Evolutionary conservation across 30 jellyfish, hydroid and myxozoan species (phyloP).

Genomic region (Cassiopea andromeda): DNA sequence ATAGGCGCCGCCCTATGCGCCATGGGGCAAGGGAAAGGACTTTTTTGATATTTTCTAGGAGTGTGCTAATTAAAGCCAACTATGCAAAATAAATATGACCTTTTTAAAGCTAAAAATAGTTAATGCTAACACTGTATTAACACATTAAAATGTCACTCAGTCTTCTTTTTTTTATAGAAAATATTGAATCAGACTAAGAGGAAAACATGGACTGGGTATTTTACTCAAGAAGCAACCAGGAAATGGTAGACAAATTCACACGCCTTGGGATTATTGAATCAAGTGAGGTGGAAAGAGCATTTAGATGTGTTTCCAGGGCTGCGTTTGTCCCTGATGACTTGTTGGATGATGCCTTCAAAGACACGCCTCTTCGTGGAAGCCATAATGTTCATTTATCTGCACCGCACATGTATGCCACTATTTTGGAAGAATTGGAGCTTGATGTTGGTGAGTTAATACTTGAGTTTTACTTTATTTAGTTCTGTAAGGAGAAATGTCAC

Average conservation of each 20-base stretch:
- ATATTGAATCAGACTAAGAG: neutral
- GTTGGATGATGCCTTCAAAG: slow-evolving; percentile 84
- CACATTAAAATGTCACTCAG: neutral
- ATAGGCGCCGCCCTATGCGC: too few relatives aligned
- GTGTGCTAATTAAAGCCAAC: too few relatives aligned
- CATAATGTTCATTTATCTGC: slow-evolving; percentile 97
- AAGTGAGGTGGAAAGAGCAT: slow-evolving; percentile 92
- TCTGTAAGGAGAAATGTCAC: too few relatives aligned
- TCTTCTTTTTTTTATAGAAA: neutral
- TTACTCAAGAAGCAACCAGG: slow-evolving; percentile 67
- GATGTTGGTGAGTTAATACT: slow-evolving; percentile 80
- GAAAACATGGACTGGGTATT: slow-evolving; percentile 77
- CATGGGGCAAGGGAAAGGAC: too few relatives aligned
- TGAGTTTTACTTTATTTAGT: too few relatives aligned
- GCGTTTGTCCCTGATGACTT: slow-evolving; percentile 93
- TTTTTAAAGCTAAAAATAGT: too few relatives aligned
- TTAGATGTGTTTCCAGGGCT: slow-evolving; percentile 98
- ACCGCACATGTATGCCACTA: slow-evolving; percentile 98
- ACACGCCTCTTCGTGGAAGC: slow-evolving; percentile 91
- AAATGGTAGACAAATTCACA: slow-evolving; percentile 92
- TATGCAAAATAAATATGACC: too few relatives aligned
- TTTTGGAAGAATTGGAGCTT: slow-evolving; percentile 90
- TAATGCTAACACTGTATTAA: too few relatives aligned
- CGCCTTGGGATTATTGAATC: slow-evolving; percentile 86
- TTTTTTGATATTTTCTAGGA: too few relatives aligned